Conservation (phyloP, 2,888 invertebrate genomes). For the Lasioglossum calceatum region DNA sequence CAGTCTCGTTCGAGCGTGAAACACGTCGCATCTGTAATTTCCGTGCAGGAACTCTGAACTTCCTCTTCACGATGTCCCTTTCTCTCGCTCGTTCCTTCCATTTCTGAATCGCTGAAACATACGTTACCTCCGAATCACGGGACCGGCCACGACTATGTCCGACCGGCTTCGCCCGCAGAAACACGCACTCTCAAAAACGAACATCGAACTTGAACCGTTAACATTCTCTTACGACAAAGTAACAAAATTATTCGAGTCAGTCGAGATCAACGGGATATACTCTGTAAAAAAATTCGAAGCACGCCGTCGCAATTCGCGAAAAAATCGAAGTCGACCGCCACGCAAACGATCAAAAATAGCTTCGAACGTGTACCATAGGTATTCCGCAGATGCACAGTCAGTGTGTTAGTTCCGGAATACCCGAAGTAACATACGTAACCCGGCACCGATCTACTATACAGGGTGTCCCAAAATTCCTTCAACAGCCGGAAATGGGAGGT, state of each 20-base stretch:
- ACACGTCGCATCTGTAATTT: constrained; percentile 74
- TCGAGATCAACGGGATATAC: too few species aligned
- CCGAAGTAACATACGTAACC: constrained; percentile 29
- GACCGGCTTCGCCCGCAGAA: constrained; percentile 31
- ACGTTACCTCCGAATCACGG: constrained; percentile 50
- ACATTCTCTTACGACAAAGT: too few species aligned
- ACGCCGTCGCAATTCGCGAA: not conserved
- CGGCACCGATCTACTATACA: constrained; percentile 10
- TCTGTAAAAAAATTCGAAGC: not conserved
- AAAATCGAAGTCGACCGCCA: too few species aligned
- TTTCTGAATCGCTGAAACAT: constrained; percentile 43
- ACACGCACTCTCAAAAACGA: constrained; percentile 2
- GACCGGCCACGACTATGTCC: constrained; percentile 33
- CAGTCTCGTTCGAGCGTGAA: constrained; percentile 68
- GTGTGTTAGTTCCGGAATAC: not conserved
- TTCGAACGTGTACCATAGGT: not conserved
- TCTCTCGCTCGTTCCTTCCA: constrained; percentile 43
- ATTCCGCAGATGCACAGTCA: not conserved
- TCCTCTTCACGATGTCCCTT: constrained; percentile 49
- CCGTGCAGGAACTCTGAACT: constrained; percentile 68
- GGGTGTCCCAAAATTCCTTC: too few species aligned
- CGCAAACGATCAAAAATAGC: not conserved
- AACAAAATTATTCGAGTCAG: not conserved
- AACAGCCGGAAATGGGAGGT: too few species aligned
- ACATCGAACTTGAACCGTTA: not conserved